Evolutionary conservation across 1,140 invertebrate species (phyloP).

Genomic region (Pachyrhynchus sulphureomaculatus): DNA sequence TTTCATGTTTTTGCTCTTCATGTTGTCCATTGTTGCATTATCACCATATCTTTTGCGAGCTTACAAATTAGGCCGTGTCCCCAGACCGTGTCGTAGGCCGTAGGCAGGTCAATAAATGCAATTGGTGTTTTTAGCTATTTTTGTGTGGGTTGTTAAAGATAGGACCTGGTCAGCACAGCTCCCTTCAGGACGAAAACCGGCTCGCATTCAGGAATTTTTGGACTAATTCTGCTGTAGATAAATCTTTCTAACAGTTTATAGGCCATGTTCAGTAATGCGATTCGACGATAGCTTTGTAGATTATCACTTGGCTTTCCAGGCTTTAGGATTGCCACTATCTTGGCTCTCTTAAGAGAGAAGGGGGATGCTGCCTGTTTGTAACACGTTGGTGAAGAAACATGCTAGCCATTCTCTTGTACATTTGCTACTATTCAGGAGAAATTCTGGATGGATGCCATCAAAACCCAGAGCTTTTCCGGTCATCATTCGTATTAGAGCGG

Average conservation of each 20-base stretch:
- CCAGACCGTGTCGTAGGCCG: background rate
- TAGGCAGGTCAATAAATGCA: too few species aligned
- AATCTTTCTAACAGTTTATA: conserved; percentile 30
- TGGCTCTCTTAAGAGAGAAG: conserved; percentile 19
- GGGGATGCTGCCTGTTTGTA: too few species aligned
- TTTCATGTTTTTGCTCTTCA: too few species aligned
- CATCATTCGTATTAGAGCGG: too few species aligned
- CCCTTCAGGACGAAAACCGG: conserved; percentile 18
- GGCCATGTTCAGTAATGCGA: conserved; percentile 9
- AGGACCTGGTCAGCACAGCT: conserved; percentile 10
- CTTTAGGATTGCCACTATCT: conserved; percentile 24
- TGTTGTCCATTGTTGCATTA: too few species aligned
- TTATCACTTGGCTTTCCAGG: conserved; percentile 25
- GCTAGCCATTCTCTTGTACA: too few species aligned
- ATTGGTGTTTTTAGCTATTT: too few species aligned
- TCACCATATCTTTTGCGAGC: too few species aligned
- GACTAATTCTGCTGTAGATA: conserved; percentile 14
- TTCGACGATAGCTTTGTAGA: conserved; percentile 21
- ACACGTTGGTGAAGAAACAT: too few species aligned
- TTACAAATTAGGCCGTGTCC: background rate
- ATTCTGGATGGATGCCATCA: conserved; percentile 19
- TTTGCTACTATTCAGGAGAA: conserved; percentile 8
- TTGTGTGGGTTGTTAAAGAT: too few species aligned
- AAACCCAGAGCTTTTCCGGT: conserved; percentile 16
- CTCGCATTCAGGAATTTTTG: conserved; percentile 9